Base-by-base conservation (phyloP, 2,888 invertebrate species). In the Aporophyla nigra region DNA sequence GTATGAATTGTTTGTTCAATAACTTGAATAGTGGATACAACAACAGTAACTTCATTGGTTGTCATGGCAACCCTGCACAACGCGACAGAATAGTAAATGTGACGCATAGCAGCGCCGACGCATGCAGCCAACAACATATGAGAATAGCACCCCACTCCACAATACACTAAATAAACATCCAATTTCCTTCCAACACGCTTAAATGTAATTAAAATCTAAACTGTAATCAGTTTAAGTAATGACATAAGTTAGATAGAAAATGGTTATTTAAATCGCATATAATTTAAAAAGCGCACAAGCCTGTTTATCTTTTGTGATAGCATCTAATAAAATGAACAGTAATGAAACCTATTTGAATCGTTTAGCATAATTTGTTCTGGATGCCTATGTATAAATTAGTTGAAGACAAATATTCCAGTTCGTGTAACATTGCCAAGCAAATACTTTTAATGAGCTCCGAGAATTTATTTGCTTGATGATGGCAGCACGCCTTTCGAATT, bases 81-180 rank as follows among this genome's bases (percentile, higher is more conserved):
- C 76, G 78, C 63, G 80, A 81, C 58, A 63, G 75, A 75, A 87
- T 83, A 80, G 72, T 78, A 78, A 85, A 84, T 82, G 84, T 76
- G 83, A 87, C 85, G 80, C 85, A 82, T 82, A 78, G 75, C 78
- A 86, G 87, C 87, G 86, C 86, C 77, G 71, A 86, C 87, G 89
- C 91, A 88, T 90, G 90, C 90, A 82, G 61, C 76, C 46, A 46
- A 82, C 85, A 87, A 90, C 87, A 89, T 92, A 90, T 89, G 88
- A 85, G 85, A 85, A 87, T 86, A 82, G 83, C 82, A 77, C 77
- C 77, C 62, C 27, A 67, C 74, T 78, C 81, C 46, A 82, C 84
- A 88, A 79, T 84, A 78, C 86, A 79, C 86, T 90, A 91, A 91
- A 90, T 91, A 90, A 89, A 83, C 78, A 84, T 78, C 81, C 84